Conservation (phyloP, 2,888 invertebrate species). For the Keiferia lycopersicella region DNA sequence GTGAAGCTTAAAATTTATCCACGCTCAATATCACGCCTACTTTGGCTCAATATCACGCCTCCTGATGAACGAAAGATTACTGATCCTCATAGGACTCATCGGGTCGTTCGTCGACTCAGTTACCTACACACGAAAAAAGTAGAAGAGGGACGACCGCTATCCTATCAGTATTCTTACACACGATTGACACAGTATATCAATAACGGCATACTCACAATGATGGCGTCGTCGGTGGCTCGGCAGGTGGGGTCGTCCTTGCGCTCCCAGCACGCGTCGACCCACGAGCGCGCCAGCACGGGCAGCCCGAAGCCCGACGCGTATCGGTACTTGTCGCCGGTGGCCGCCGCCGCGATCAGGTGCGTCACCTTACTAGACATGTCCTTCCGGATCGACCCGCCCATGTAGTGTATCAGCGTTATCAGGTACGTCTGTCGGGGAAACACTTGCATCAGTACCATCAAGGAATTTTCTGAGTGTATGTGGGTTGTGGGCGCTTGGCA, state of each 20-base stretch:
- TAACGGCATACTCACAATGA: slow-evolving; percentile 78
- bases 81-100: no score
- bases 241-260: slow-evolving; percentile 86
- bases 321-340: slow-evolving; percentile 96
- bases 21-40: no score
- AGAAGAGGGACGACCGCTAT: no score
- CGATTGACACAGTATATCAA: neutral
- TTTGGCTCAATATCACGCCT: no score
- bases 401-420: slow-evolving; percentile 95
- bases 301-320: slow-evolving; percentile 95
- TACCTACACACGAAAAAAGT: no score
- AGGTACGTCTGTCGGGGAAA: slow-evolving; percentile 85
- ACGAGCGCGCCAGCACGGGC: slow-evolving; percentile 92
- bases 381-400: slow-evolving; percentile 97
- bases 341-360: slow-evolving; percentile 94
- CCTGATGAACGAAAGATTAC: neutral
- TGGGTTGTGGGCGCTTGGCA: slow-evolving; percentile 6
- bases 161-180: neutral
- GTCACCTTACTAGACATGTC: slow-evolving; percentile 94
- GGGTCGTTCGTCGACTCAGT: no score
- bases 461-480: neutral
- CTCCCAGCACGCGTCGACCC: slow-evolving; percentile 95
- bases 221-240: slow-evolving; percentile 85
- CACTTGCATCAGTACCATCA: neutral
- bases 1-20: no score